Percentiles rank a stretch among this genome's conserved stretches.
Evolutionary conservation across 1,140 invertebrate genomes (phyloP).

Genomic region (Copidosoma floridanum): DNA sequence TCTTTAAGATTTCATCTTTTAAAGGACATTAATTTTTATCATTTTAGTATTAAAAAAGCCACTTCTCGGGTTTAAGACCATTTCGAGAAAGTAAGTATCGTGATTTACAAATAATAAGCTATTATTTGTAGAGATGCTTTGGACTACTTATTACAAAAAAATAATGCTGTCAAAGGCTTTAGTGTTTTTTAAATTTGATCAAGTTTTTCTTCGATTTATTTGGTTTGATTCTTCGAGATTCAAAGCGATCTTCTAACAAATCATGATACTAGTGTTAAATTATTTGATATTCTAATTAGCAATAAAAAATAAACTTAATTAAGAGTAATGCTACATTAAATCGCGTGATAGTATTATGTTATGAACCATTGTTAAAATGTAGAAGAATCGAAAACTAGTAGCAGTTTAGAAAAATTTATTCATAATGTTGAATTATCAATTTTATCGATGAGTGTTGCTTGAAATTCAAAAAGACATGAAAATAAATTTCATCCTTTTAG

Average conservation of each 20-base stretch:
- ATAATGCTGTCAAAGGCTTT: neutral
- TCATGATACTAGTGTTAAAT: conserved; percentile 4
- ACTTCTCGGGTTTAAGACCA: no score
- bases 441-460: conserved; percentile 4
- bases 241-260: neutral
- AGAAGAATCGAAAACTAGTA: conserved; percentile 15
- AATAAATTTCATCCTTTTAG: conserved; percentile 12
- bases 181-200: neutral
- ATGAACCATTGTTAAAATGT: conserved; percentile 20
- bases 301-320: conserved; percentile 5
- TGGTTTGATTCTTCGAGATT: conserved; percentile 7
- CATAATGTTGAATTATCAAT: conserved; percentile 16
- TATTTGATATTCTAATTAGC: conserved; percentile 2
- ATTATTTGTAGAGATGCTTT: neutral
- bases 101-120: neutral
- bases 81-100: neutral
- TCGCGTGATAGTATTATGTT: conserved; percentile 13
- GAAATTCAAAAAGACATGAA: conserved; percentile 12
- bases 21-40: no score
- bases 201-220: conserved; percentile 5
- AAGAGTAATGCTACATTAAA: conserved; percentile 1
- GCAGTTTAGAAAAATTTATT: conserved; percentile 11
- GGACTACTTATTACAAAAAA: neutral
- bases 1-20: no score
- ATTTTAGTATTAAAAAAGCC: neutral